A percentile compares a stretch with the other conserved stretches of the same genome.
Evolutionary conservation across 2,888 invertebrate species (phyloP).

Genomic region (Adelognathus sp.): DNA sequence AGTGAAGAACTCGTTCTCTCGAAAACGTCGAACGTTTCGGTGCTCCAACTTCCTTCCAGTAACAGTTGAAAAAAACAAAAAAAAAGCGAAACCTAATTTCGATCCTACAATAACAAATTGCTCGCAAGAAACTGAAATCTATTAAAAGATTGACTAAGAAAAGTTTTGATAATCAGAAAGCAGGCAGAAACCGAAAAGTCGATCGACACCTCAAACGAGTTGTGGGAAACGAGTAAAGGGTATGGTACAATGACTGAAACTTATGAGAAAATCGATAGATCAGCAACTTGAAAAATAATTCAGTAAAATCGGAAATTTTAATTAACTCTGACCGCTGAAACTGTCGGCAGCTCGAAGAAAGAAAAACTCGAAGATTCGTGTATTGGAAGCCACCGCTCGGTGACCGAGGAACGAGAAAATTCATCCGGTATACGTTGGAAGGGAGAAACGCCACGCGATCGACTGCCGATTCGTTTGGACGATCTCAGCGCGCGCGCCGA

Average conservation of each 20-base stretch:
- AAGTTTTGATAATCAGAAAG: too few species aligned
- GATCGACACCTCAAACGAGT: too few species aligned
- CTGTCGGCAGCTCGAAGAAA: background rate
- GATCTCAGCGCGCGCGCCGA: slow-evolving; percentile 36
- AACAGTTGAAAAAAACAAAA: background rate
- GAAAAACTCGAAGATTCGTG: background rate
- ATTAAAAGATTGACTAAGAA: too few species aligned
- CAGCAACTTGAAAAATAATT: background rate
- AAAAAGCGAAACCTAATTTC: background rate
- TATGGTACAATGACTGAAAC: background rate
- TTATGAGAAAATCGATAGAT: background rate
- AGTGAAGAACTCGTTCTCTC: background rate
- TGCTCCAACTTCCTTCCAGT: background rate
- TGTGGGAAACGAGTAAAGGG: background rate
- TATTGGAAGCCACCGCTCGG: background rate
- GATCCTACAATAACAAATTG: too few species aligned
- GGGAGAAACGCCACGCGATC: slow-evolving; percentile 35
- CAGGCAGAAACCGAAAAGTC: too few species aligned
- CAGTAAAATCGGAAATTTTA: background rate
- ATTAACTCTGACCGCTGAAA: background rate
- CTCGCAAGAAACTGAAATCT: too few species aligned
- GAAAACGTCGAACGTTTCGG: background rate
- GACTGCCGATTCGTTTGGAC: slow-evolving; percentile 45
- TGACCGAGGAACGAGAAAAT: background rate
- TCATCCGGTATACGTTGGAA: background rate